Conservation (phyloP, 1,140 invertebrate species). For the Sweltsa coloradensis region DNA sequence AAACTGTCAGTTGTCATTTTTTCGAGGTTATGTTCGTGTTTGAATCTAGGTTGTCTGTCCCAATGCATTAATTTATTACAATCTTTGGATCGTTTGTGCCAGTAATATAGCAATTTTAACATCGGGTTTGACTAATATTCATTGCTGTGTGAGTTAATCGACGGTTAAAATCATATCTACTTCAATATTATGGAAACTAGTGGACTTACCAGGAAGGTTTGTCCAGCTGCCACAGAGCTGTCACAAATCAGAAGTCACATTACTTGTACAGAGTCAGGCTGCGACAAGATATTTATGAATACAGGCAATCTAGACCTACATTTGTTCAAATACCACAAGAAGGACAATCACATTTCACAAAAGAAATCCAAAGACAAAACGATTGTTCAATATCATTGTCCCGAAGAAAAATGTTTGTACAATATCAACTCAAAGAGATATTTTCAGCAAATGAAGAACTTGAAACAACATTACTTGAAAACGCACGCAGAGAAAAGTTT, state of each 20-base stretch:
- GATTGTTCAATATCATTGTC: conserved; percentile 16
- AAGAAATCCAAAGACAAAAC: conserved; percentile 1
- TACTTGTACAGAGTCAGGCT: conserved; percentile 11
- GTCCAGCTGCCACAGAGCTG: conserved; percentile 11
- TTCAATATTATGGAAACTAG: too few species aligned
- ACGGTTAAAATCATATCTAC: too few species aligned
- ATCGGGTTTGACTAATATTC: too few species aligned
- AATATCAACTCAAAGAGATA: conserved; percentile 12
- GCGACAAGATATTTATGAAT: conserved; percentile 10
- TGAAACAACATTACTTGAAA: conserved; percentile 44
- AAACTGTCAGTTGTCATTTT: too few species aligned
- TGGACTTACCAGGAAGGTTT: too few species aligned
- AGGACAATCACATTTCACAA: background rate
- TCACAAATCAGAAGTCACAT: conserved; percentile 11
- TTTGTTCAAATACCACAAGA: conserved; percentile 12
- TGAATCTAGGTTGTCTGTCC: too few species aligned
- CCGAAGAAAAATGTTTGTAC: conserved; percentile 15
- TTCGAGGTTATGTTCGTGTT: too few species aligned
- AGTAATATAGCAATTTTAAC: too few species aligned
- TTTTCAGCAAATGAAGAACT: conserved; percentile 18
- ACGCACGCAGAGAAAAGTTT: conserved; percentile 42
- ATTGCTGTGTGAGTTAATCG: too few species aligned
- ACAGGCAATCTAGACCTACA: conserved; percentile 12
- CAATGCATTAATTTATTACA: too few species aligned
- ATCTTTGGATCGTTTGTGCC: too few species aligned